These are phyloP conservation scores for Diarsia brunnea DNA, from an alignment of 2,888 invertebrate genomes.

Conservation along the genomic window DNA sequence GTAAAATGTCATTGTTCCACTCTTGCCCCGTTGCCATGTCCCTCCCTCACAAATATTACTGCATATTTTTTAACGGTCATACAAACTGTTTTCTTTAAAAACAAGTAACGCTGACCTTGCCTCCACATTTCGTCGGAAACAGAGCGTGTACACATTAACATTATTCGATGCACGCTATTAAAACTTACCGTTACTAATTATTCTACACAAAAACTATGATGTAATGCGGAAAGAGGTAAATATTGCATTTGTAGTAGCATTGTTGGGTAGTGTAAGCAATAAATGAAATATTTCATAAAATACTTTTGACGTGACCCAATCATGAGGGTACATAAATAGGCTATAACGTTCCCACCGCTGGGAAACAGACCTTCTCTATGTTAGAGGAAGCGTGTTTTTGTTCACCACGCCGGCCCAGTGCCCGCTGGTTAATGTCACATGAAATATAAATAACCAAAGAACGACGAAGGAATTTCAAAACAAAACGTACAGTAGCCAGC, in stretches of 20 bases:
- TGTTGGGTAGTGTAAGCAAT: slow-evolving; percentile 27
- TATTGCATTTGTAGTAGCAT: slow-evolving; percentile 43
- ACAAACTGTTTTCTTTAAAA: slow-evolving; percentile 37
- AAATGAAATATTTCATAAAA: slow-evolving; percentile 14
- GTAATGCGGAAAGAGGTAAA: slow-evolving; percentile 44
- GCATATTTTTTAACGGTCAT: slow-evolving; percentile 23
- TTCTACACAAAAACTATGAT: slow-evolving; percentile 52
- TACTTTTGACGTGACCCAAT: neutral
- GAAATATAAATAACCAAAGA: slow-evolving; percentile 6
- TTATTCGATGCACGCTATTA: slow-evolving; percentile 65
- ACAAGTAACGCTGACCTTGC: slow-evolving; percentile 73
- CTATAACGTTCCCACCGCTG: too few relatives aligned
- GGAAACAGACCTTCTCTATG: neutral
- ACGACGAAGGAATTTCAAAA: slow-evolving; percentile 11
- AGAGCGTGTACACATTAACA: slow-evolving; percentile 74
- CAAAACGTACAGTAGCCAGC: neutral
- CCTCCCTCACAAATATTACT: neutral
- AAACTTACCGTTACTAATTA: slow-evolving; percentile 63
- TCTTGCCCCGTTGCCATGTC: neutral
- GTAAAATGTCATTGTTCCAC: neutral
- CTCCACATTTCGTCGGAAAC: slow-evolving; percentile 73
- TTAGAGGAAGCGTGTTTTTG: neutral
- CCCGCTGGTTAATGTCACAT: neutral
- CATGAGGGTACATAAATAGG: neutral
- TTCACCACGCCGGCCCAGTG: neutral